A percentile compares a stretch with the other conserved stretches of the same genome.
phyloP scores from a whole-genome alignment of 2,888 invertebrate genomes.

The Hyles lineata region DNA sequence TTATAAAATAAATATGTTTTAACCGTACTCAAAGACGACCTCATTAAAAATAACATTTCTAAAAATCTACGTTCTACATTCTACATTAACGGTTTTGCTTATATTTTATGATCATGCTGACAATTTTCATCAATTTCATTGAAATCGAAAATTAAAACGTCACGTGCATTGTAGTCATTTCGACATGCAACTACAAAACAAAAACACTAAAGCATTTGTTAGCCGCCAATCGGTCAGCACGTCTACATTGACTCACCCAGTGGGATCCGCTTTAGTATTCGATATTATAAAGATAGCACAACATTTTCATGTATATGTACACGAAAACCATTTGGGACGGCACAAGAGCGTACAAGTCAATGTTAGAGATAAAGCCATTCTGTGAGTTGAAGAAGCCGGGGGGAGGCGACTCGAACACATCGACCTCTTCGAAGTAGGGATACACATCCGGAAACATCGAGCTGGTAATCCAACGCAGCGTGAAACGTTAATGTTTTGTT shows the following conservation, averaged over 20 bases:
- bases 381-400: conserved; percentile 58
- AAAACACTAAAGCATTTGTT: background rate
- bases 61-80: too few species aligned
- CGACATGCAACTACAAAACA: too few species aligned
- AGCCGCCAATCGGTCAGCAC: conserved; percentile 3
- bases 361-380: conserved; percentile 31
- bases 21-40: too few species aligned
- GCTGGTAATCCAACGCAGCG: conserved; percentile 56
- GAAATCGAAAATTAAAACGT: too few species aligned
- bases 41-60: too few species aligned
- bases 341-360: conserved; percentile 30
- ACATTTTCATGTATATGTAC: conserved; percentile 26
- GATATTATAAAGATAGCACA: conserved; percentile 28
- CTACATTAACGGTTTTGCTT: too few species aligned
- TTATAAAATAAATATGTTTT: too few species aligned
- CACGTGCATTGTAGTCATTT: too few species aligned
- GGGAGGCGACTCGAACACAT: conserved; percentile 70
- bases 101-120: too few species aligned
- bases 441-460: conserved; percentile 69
- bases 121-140: too few species aligned
- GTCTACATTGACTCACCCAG: conserved; percentile 34
- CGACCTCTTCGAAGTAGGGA: conserved; percentile 72
- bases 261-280: conserved; percentile 33
- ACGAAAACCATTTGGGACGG: conserved; percentile 35
- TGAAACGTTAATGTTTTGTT: conserved; percentile 21